Evolutionary conservation across 2,888 invertebrate species (phyloP), one percentile per base, ranked within the genome.

Genomic region (Brachyptera putata): DNA sequence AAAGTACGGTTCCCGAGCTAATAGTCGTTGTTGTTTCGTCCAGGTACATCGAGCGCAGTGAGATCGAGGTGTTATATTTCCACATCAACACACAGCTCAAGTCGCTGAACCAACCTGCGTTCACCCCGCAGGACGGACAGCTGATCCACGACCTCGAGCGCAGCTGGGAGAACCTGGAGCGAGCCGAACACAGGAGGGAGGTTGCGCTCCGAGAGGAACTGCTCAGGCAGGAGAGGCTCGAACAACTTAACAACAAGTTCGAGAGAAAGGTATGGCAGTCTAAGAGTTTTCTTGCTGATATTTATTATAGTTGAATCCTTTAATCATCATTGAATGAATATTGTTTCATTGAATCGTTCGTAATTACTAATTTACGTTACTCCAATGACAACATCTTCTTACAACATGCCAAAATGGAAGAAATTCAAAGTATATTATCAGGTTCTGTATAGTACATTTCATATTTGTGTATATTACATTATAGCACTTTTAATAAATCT

Each of bases 1-100:
- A n/a, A n/a, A n/a, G n/a, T n/a, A n/a, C n/a, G n/a, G n/a, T n/a
- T n/a, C n/a, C n/a, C n/a, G n/a, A n/a, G n/a, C n/a, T n/a, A n/a
- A n/a, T n/a, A n/a, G n/a, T n/a, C n/a, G n/a, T 13, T 61, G 26
- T 39, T 49, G 57, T 60, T 37, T 41, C 26, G 61, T 65, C 0
- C 67, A 89, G 93, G 73, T 97, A 97, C 76, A 94, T 89, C 72
- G 98, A 99, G 75, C 85, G 95, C 59, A 96, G 95, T 67, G 97
- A 98, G 78, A 91, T 97, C 68, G 96, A 99, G 76, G 98, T 93
- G 0, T 78, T 96, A 36, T 96, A 90, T 74, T 99, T 98, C 76
- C 89, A 94, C 72, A 95, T 99, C 68, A 98, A 98, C 76, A 95
- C 96, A 0, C 87, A 93, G 75, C 81, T 96, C 67, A 97, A 96